Evolutionary conservation across 2,113 vertebrate species (phyloP), one percentile per base, ranked within the genome.

Genomic region (Isichthys henryi): DNA sequence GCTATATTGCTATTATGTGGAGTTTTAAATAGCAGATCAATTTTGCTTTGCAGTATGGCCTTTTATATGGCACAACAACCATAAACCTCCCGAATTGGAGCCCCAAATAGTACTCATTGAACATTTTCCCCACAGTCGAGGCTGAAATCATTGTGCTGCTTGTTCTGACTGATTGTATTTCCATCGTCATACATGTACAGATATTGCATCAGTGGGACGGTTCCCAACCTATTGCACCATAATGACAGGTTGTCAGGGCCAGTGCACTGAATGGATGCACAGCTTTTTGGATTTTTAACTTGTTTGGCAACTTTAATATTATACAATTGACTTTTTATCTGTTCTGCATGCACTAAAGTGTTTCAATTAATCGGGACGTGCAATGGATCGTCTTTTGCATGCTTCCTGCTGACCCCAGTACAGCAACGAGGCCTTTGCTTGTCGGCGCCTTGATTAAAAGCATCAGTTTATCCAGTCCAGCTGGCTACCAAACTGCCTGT

Each of bases 11-110:
- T 58, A 84, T 62, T 48, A 88, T 90, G 83, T 45, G 21, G 50
- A 90, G 89, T 89, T 91, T 91, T 92, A 89, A 90, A 89, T 92
- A 91, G 86, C 89, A 45, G 31, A 90, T 89, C 62, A 66, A 17
- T 48, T 82, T 92, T 89, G 66, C 90, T 90, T 88, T 88, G 27
- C 13, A 19, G 49, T 45, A 46, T 56, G 85, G 85, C 6, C 50
- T 53, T 52, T 52, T 87, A 87, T 35, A 39, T 21, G 49, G 49
- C 31, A 31, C 50, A 52, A 31, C 48, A 52, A 6, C 85, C 85
- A 31, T 52, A 53, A 87, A 17, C 2, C 21, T 2, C 27, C 49
- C n/a, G 11, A 19, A 56, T 19, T 0, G 48, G 27, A 53, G n/a
- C 23, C 10, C 85, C 85, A 35, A 31, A 23, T 13, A 5, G 27